These are phyloP conservation scores for Otis tarda DNA, from an alignment of 2,113 vertebrate genomes.

Conservation along the genomic window DNA sequence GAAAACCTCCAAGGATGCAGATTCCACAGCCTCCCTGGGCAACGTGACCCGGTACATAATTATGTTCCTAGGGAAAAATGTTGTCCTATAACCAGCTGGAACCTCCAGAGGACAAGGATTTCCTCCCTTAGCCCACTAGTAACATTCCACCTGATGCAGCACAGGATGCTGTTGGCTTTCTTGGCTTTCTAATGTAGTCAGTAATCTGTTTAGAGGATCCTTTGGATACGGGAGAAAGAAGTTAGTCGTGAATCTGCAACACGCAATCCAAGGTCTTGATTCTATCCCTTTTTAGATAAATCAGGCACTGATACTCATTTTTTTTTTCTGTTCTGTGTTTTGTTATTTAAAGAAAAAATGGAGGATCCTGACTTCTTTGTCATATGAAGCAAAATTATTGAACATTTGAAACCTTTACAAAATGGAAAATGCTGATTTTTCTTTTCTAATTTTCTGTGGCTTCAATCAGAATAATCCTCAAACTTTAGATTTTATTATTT, in stretches of 20 bases:
- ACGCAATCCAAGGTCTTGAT: neutral
- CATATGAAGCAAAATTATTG: neutral
- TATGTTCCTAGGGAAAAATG: neutral
- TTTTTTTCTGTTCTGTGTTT: neutral
- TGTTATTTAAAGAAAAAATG: neutral
- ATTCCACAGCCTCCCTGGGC: neutral
- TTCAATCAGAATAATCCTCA: neutral
- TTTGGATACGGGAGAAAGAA: neutral
- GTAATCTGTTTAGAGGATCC: neutral
- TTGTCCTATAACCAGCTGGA: neutral
- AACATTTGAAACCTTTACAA: neutral
- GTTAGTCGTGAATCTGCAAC: neutral
- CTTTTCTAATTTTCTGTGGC: neutral
- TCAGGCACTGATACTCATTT: neutral
- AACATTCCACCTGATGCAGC: neutral
- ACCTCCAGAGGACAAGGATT: neutral
- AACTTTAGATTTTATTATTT: neutral
- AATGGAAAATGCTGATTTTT: neutral
- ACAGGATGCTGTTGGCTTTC: neutral
- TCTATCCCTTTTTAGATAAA: neutral
- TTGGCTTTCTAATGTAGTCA: neutral
- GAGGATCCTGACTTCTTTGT: neutral
- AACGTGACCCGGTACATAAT: neutral
- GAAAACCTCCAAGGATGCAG: neutral
- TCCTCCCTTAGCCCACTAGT: neutral